These are phyloP conservation scores for Eremophila alpestris DNA, from an alignment of 2,797 vertebrate species.

Conservation along the genomic window DNA sequence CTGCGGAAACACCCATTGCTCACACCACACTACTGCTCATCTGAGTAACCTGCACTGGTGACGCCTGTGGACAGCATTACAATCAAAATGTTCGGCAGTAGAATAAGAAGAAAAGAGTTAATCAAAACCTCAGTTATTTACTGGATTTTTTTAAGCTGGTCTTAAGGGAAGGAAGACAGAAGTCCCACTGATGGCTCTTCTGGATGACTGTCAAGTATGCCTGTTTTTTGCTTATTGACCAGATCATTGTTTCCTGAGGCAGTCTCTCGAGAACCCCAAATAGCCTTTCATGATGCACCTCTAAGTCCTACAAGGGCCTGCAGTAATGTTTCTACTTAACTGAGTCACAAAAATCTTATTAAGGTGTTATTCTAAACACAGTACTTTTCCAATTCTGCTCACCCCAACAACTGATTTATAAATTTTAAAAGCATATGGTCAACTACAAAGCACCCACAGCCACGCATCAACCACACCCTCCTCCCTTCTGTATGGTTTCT, in stretches of 20 bases:
- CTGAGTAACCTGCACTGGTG: background rate
- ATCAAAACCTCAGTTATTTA: background rate
- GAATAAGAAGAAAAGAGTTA: background rate
- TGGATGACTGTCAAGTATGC: background rate
- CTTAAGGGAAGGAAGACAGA: background rate
- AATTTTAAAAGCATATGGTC: background rate
- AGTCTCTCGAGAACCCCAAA: background rate
- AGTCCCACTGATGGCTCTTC: background rate
- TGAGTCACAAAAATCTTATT: background rate
- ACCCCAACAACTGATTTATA: background rate
- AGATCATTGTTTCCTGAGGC: background rate
- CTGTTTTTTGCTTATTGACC: background rate
- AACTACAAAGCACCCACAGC: background rate
- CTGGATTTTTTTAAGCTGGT: background rate
- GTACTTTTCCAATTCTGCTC: background rate
- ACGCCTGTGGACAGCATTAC: rapidly evolving
- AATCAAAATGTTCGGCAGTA: background rate
- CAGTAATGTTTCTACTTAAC: background rate
- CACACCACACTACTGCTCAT: background rate
- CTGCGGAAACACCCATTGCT: background rate
- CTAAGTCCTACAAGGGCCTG: background rate
- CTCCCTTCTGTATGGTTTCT: background rate
- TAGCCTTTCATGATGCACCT: background rate
- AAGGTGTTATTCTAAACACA: background rate
- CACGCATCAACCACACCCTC: background rate